Evolutionary conservation across 2,113 vertebrate genomes (phyloP).

Genomic region (Colinus virginianus): DNA sequence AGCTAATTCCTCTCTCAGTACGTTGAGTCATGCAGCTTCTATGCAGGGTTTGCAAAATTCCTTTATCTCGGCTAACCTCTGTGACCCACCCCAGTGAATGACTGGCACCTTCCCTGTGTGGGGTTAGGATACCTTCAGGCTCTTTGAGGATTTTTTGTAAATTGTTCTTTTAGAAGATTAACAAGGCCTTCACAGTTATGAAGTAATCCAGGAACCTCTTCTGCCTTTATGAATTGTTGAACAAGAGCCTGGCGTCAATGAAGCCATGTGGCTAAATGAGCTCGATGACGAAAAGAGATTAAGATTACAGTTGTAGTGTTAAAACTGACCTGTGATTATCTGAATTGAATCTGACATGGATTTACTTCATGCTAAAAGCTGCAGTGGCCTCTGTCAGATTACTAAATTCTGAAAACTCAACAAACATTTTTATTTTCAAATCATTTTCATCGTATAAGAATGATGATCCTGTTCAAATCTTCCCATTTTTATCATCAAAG

Average conservation of each 20-base stretch:
- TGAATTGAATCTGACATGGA: conserved; percentile 21
- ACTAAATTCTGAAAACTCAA: background rate
- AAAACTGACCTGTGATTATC: conserved; percentile 45
- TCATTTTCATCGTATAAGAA: background rate
- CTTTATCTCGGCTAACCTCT: conserved; percentile 76
- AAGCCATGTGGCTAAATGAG: conserved; percentile 3
- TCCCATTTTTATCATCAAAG: conserved; percentile 24
- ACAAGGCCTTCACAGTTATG: conserved; percentile 52
- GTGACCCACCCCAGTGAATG: conserved; percentile 73
- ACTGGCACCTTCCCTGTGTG: conserved; percentile 53
- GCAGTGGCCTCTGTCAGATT: background rate
- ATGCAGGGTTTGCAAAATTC: conserved; percentile 63
- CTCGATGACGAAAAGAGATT: conserved; percentile 3
- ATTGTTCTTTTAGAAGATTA: conserved; percentile 72
- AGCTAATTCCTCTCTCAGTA: conserved; percentile 36
- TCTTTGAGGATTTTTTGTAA: conserved; percentile 69
- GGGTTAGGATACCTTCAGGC: conserved; percentile 63
- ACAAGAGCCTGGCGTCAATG: background rate
- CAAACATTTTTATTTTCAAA: background rate
- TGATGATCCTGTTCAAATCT: background rate
- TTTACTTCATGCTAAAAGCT: background rate
- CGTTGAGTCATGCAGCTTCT: conserved; percentile 69
- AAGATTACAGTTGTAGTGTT: background rate
- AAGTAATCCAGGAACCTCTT: conserved; percentile 30
- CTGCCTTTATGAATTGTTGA: conserved; percentile 53